phyloP scores from a whole-genome alignment of 2,113 vertebrate genomes.

The Zosterops borbonicus region DNA sequence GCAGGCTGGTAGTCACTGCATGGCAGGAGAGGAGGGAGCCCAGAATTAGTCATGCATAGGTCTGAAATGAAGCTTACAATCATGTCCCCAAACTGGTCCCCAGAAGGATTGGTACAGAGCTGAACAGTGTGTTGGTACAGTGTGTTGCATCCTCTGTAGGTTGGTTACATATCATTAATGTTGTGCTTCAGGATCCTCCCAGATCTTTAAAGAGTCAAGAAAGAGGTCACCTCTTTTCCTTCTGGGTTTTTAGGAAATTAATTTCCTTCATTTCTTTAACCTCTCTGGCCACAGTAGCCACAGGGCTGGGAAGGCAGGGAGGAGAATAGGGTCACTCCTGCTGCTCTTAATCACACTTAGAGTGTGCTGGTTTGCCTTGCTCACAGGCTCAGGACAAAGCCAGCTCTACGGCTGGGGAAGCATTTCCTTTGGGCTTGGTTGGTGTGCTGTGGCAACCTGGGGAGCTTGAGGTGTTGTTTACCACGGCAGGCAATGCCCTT shows the following conservation, averaged over 20 bases:
- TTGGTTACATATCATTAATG: background rate
- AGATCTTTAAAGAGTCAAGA: background rate
- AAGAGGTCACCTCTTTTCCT: background rate
- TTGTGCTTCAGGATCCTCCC: background rate
- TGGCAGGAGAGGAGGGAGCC: background rate
- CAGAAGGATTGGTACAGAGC: background rate
- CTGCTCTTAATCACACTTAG: background rate
- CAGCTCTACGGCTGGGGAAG: background rate
- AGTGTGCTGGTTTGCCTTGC: background rate
- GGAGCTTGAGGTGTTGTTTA: background rate
- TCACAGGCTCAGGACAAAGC: background rate
- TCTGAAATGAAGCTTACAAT: background rate
- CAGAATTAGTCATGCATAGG: background rate
- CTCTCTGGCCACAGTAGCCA: background rate
- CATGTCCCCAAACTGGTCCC: background rate
- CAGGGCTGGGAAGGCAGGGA: background rate
- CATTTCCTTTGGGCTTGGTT: background rate
- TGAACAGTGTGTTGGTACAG: background rate
- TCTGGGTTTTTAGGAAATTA: background rate
- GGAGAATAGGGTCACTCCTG: background rate
- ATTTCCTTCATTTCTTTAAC: background rate
- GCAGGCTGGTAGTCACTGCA: constrained; percentile 3
- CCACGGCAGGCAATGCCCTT: background rate
- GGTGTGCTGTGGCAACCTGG: background rate
- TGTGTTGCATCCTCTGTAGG: background rate